Base-by-base conservation (phyloP, 2,888 invertebrate species). In the Eugnorisma glareosa region DNA sequence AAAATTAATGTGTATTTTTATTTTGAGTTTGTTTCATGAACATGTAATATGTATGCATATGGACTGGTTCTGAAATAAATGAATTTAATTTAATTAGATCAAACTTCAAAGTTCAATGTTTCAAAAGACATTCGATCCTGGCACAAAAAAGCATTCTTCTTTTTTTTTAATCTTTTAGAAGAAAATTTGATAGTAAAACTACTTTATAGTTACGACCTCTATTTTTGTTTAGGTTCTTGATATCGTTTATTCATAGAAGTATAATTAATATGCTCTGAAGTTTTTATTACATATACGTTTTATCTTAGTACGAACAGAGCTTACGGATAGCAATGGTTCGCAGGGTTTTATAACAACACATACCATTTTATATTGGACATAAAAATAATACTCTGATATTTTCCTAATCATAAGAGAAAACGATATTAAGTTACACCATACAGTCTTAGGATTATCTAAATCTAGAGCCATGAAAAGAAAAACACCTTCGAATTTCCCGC, bases 181-280 rank as follows among this genome's bases (percentile, higher is more conserved):
- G 43, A n/a, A n/a, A n/a, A n/a, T 67, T 54, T 54, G 15, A 57
- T 67, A 64, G 51, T 48, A 68, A 59, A 79, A 75, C 37, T 64
- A 28, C 35, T 76, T 61, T 73, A 24, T 61, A 71, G 40, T 67
- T 54, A 43, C 57, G 37, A 21, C 57, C n/a, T 77, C 67, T 82
- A 61, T 73, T 73, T 77, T 51, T 48, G 37, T 73, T 54, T 63
- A 45, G 54, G 43, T 37, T 73, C 73, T 45, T 54, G 73, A 54
- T 80, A 64, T 64, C 31, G 51, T 21, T 10, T 72, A 48, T 28
- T 21, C 43, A 21, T 8, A 24, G 28, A 15, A 24, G 24, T n/a
- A n/a, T n/a, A n/a, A n/a, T n/a, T n/a, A 4, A 45, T n/a, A 21
- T 72, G 31, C 31, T 45, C 13, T 54, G 64, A 77, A 54, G 1